Evolutionary conservation across 2,797 vertebrate species (phyloP).

Genomic region (Sorex maritimensis): DNA sequence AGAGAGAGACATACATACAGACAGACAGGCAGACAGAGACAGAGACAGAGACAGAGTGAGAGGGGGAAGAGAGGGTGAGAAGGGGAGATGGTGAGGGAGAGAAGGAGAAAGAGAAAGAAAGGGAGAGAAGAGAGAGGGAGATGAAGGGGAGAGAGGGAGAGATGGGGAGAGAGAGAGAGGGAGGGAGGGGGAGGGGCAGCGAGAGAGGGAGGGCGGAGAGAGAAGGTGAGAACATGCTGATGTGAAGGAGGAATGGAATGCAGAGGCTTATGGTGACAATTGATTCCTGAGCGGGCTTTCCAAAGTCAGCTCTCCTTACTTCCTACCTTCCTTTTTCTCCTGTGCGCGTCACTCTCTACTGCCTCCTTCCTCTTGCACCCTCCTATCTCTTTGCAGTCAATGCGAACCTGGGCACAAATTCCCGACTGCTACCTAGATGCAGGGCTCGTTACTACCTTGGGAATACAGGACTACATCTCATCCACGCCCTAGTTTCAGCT

Average conservation of each 20-base stretch:
- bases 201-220: no score
- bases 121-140: no score
- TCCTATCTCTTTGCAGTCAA: background rate
- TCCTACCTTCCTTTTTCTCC: background rate
- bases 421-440: background rate
- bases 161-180: no score
- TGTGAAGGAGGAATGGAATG: slow-evolving; percentile 66
- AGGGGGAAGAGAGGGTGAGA: no score
- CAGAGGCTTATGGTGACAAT: slow-evolving; percentile 68
- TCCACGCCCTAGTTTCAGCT: background rate
- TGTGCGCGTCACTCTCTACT: background rate
- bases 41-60: no score
- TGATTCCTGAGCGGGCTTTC: slow-evolving; percentile 26
- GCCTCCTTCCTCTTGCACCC: background rate
- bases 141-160: no score
- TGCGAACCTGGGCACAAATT: background rate
- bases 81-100: no score
- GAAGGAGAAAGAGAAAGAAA: no score
- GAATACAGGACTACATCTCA: background rate
- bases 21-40: no score
- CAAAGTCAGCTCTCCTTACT: background rate
- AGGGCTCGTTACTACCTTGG: no score
- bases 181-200: no score
- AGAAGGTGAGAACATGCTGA: slow-evolving; percentile 35
- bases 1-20: no score